phyloP scores from a whole-genome alignment of 2,888 invertebrate genomes.

The Heliothis peltigera region DNA sequence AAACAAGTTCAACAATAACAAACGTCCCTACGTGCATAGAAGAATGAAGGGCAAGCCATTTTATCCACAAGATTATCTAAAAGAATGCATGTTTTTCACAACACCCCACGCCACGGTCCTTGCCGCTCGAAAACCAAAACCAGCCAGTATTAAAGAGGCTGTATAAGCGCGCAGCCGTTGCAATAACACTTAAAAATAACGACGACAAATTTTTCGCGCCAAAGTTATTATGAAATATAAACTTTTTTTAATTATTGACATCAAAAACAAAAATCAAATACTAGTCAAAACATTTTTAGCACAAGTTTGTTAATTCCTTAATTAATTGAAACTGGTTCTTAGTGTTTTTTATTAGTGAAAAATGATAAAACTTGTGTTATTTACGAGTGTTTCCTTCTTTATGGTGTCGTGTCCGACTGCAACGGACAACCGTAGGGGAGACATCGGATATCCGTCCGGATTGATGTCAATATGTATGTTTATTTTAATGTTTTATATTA shows the following conservation, averaged over 20 bases:
- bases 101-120: constrained; percentile 21
- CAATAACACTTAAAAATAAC: constrained; percentile 36
- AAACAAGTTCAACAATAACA: not conserved
- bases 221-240: constrained; percentile 45
- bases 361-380: constrained; percentile 50
- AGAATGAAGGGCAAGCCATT: constrained; percentile 29
- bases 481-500: not conserved
- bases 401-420: constrained; percentile 40
- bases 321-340: not conserved
- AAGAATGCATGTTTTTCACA: constrained; percentile 56
- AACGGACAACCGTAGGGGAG: constrained; percentile 65
- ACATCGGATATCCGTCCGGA: constrained; percentile 82
- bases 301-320: constrained; percentile 4
- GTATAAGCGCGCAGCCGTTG: constrained; percentile 58
- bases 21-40: not conserved
- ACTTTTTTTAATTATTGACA: constrained; percentile 16
- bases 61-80: constrained; percentile 51
- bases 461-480: constrained; percentile 85
- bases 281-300: not conserved
- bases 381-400: constrained; percentile 50
- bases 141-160: constrained; percentile 59
- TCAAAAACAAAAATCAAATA: constrained; percentile 36
- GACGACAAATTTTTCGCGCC: constrained; percentile 39
- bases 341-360: constrained; percentile 26
- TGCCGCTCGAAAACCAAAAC: constrained; percentile 26